Conservation (phyloP, 2,797 vertebrate species). For the Smutsia gigantea region DNA sequence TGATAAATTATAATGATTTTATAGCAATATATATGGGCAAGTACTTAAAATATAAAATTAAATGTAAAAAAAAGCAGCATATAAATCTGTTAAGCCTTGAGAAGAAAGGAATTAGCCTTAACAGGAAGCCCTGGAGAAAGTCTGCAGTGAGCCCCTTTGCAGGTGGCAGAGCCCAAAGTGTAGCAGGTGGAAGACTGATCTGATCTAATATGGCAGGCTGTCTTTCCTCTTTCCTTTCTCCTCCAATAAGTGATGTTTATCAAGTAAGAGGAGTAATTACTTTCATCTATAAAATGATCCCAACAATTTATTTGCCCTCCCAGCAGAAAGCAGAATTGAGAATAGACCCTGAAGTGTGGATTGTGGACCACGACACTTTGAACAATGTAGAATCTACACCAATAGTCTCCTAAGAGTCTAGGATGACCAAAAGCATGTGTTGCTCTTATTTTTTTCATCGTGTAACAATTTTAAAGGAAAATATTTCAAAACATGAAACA, state of each 20-base stretch:
- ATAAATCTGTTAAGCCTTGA: not conserved
- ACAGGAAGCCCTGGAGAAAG: not conserved
- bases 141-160: not conserved
- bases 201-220: not conserved
- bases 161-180: not conserved
- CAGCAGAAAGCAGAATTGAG: not conserved
- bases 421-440: not conserved
- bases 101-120: not conserved
- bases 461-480: not conserved
- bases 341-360: no score
- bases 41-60: not conserved
- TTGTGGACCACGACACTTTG: not conserved
- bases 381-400: not conserved
- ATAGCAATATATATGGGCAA: not conserved
- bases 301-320: not conserved
- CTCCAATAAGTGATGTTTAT: not conserved
- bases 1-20: not conserved
- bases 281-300: not conserved
- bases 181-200: not conserved
- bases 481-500: not conserved
- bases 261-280: not conserved
- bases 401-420: not conserved
- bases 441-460: not conserved
- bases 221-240: not conserved
- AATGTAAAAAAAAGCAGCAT: not conserved